Evolutionary conservation across 2,888 invertebrate species (phyloP), one percentile per base, ranked within the genome.

Genomic region (Acleris cristana): DNA sequence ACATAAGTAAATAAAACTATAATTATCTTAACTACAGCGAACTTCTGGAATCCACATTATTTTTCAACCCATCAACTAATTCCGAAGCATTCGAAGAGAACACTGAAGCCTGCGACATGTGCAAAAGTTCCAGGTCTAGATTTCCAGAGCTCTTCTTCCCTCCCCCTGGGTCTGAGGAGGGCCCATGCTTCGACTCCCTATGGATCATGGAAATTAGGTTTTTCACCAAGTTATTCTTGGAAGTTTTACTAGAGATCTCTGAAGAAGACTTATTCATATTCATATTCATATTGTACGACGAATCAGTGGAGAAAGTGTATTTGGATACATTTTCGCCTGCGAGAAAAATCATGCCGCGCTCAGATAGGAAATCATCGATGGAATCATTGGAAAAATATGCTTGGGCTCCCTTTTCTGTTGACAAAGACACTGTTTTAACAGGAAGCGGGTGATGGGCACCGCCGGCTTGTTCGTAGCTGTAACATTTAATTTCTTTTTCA

Each of bases 321-420:
- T 84, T 88, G 0, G 88, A 87, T 5, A 82, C 70, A 45, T 85
- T 80, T 34, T 88, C 88, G 0, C 81, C 84, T 2, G 78, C 76
- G 1, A 85, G 63, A 21, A 80, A 85, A 2, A 82, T 70, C 52
- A 87, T 75, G 0, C 89, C 87, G 26, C 85, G 74, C 73, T 90
- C 87, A 0, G 88, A 88, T 14, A 92, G 64, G 18, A 83, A 86
- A 55, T 91, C 90, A 16, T 92, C 92, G 5, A 90, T 81, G 0
- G 89, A 89, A 65, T 92, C 91, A 23, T 90, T 89, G 0, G 90
- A 83, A 53, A 92, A 88, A 7, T 70, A 79, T 0, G 84, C 87
- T 64, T 91, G 90, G 0, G 87, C 88, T 0, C 80, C 83, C 70
- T 87, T 88, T 16, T 86, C 86, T 3, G 80, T 82, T 0, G 86